Evolutionary conservation across 2,888 invertebrate species (phyloP).

Genomic region (Meiosimyza platycephala): DNA sequence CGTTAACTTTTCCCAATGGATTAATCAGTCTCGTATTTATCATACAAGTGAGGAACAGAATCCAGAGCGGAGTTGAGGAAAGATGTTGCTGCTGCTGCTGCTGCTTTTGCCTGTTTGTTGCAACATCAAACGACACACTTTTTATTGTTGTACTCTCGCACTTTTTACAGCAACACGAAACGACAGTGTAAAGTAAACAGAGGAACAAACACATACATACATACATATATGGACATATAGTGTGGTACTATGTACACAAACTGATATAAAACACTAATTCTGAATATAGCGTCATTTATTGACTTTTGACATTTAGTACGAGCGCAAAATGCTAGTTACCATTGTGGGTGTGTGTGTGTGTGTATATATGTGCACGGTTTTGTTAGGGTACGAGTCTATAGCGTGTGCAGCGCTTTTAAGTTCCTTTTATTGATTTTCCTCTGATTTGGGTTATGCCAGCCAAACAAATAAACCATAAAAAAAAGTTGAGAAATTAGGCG

Average conservation of each 20-base stretch:
- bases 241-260: too few relatives aligned
- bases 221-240: too few relatives aligned
- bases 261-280: too few relatives aligned
- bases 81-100: too few relatives aligned
- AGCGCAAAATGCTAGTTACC: too few relatives aligned
- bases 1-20: not conserved
- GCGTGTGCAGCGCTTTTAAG: not conserved
- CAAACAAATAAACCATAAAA: conserved; percentile 11
- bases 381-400: not conserved
- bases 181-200: not conserved
- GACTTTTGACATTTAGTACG: conserved; percentile 32
- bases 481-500: not conserved
- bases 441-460: conserved; percentile 13
- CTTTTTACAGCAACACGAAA: conserved; percentile 1
- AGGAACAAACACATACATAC: too few relatives aligned
- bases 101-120: too few relatives aligned
- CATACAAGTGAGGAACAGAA: not conserved
- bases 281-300: conserved; percentile 21
- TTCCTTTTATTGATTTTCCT: conserved; percentile 49
- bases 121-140: not conserved
- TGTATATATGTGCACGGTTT: not conserved
- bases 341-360: not conserved
- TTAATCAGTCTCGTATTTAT: not conserved
- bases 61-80: too few relatives aligned
- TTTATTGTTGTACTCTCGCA: too few relatives aligned